These are phyloP conservation scores for Holacanthus passer DNA, from an alignment of 2,113 vertebrate genomes.

Conservation along the genomic window DNA sequence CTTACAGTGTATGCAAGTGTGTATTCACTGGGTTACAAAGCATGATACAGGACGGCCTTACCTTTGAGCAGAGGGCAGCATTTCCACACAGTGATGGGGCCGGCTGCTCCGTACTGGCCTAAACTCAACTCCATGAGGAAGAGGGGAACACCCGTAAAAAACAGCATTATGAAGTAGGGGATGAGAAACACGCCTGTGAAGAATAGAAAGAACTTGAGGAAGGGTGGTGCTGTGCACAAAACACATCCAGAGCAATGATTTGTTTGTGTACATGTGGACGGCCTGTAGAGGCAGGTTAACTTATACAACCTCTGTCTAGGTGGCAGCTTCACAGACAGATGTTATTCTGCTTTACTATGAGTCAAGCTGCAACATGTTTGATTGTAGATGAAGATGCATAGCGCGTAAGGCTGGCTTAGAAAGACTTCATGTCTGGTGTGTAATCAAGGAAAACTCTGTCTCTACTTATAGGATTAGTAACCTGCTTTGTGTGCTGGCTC, in stretches of 20 bases:
- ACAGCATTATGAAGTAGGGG: slow-evolving; percentile 89
- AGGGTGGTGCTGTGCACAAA: not conserved
- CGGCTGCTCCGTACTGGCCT: slow-evolving; percentile 87
- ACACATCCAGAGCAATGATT: not conserved
- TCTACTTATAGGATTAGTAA: slow-evolving; percentile 35
- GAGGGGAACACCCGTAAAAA: slow-evolving; percentile 86
- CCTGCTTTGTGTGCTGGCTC: slow-evolving; percentile 30
- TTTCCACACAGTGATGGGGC: slow-evolving; percentile 89
- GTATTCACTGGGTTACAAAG: not conserved
- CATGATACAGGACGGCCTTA: slow-evolving; percentile 42
- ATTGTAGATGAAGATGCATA: slow-evolving; percentile 12
- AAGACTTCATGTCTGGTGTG: slow-evolving; percentile 28
- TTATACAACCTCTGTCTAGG: not conserved
- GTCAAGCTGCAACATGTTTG: slow-evolving; percentile 47
- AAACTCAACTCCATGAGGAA: slow-evolving; percentile 91
- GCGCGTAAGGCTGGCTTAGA: not conserved
- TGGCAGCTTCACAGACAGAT: slow-evolving; percentile 7
- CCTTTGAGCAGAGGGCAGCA: slow-evolving; percentile 91
- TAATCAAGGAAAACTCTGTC: slow-evolving; percentile 41
- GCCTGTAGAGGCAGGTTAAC: slow-evolving; percentile 40
- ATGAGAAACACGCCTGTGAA: slow-evolving; percentile 88
- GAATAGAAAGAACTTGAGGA: slow-evolving; percentile 11
- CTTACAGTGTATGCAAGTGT: not conserved
- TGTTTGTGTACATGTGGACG: not conserved
- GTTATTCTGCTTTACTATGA: not conserved